Evolutionary conservation across 2,888 invertebrate genomes (phyloP).

Genomic region (Myathropa florea): DNA sequence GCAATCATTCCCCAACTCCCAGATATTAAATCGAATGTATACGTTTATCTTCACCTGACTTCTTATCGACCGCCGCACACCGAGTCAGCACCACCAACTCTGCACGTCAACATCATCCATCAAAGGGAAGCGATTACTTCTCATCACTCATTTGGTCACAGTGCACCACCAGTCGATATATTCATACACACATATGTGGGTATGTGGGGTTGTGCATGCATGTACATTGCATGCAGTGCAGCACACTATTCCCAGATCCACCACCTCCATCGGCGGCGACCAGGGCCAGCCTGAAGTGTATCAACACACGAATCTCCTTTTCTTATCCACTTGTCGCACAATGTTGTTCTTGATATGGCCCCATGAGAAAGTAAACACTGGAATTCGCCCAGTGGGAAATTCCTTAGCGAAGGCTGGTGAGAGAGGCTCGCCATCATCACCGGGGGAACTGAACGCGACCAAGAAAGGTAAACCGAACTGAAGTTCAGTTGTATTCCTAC

Average conservation of each 20-base stretch:
- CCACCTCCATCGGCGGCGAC: conserved; percentile 25
- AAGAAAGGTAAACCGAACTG: conserved; percentile 54
- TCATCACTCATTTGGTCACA: conserved; percentile 68
- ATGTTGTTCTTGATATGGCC: conserved; percentile 70
- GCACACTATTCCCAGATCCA: conserved; percentile 33
- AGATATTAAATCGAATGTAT: conserved; percentile 42
- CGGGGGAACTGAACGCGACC: conserved; percentile 37
- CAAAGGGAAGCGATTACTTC: conserved; percentile 67
- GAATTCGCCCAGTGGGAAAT: conserved; percentile 69
- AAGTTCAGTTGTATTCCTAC: conserved; percentile 53
- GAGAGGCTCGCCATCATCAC: conserved; percentile 39
- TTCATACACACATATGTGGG: neutral
- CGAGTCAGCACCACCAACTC: conserved; percentile 49
- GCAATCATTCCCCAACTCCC: neutral
- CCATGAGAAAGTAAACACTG: conserved; percentile 71
- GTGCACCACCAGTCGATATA: neutral
- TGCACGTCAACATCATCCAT: conserved; percentile 61
- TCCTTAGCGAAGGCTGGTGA: conserved; percentile 35
- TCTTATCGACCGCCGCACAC: conserved; percentile 42
- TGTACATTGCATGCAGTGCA: conserved; percentile 16
- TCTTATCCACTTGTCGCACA: conserved; percentile 71
- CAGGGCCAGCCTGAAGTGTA: conserved; percentile 65
- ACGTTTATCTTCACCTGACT: conserved; percentile 31
- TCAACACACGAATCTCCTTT: conserved; percentile 67
- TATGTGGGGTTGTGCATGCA: neutral